Conservation (phyloP, 2,113 vertebrate genomes). For the Nerophis lumbriciformis region DNA sequence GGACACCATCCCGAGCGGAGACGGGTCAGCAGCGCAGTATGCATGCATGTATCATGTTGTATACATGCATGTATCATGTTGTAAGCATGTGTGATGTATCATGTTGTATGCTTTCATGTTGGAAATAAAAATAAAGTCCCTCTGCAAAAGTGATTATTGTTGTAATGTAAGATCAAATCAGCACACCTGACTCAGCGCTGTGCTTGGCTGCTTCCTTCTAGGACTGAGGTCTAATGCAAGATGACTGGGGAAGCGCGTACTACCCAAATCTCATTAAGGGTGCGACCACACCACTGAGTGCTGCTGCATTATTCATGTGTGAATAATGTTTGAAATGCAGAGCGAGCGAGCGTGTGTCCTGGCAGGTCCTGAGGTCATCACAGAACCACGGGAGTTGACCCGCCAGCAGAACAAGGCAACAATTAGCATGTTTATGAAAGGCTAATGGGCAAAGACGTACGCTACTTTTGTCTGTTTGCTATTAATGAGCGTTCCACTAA, state of each 20-base stretch:
- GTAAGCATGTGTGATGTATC: too few relatives aligned
- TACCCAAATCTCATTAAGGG: slow-evolving; percentile 57
- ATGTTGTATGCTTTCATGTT: too few relatives aligned
- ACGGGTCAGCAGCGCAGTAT: too few relatives aligned
- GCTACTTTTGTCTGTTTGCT: too few relatives aligned
- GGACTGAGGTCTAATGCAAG: slow-evolving; percentile 16
- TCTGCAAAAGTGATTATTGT: too few relatives aligned
- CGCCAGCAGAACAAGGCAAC: slow-evolving; percentile 7
- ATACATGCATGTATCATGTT: too few relatives aligned
- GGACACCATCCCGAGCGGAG: too few relatives aligned
- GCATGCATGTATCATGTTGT: too few relatives aligned
- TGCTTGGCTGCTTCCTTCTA: slow-evolving; percentile 19
- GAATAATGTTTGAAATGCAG: slow-evolving; percentile 57
- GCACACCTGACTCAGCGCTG: neutral
- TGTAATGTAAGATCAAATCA: too few relatives aligned
- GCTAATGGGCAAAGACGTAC: too few relatives aligned
- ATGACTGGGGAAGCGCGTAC: slow-evolving; percentile 52
- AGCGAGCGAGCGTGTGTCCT: slow-evolving; percentile 25
- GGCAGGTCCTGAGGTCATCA: neutral
- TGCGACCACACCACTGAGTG: slow-evolving; percentile 47
- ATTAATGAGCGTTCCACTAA: too few relatives aligned
- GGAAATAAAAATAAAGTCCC: too few relatives aligned
- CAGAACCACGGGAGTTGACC: neutral
- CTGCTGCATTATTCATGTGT: slow-evolving; percentile 60
- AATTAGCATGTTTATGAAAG: slow-evolving; percentile 33